These are phyloP conservation scores for Denticeps clupeoides DNA, from an alignment of 2,797 vertebrate species.

Conservation along the genomic window DNA sequence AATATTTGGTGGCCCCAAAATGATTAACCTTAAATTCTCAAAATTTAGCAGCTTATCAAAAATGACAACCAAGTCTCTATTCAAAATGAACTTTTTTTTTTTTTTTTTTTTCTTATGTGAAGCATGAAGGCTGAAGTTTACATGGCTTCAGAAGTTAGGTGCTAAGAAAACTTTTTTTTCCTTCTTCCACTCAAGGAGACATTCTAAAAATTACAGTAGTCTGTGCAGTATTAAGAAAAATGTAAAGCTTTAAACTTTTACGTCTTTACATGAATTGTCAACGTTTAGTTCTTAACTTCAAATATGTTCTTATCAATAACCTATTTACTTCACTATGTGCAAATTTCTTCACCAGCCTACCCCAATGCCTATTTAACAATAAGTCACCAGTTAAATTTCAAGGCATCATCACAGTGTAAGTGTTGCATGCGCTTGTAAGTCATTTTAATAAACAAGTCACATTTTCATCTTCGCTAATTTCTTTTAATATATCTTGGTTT, in stretches of 20 bases:
- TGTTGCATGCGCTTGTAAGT: constrained; percentile 35
- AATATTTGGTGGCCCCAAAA: constrained; percentile 99
- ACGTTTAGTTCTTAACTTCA: too few species aligned
- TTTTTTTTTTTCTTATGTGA: too few species aligned
- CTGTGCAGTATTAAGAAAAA: constrained; percentile 60
- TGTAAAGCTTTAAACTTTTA: constrained; percentile 60
- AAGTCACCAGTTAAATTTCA: constrained; percentile 42
- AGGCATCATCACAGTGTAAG: constrained; percentile 44
- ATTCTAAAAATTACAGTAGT: constrained; percentile 44
- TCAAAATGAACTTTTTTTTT: constrained; percentile 80
- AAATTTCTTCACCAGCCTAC: too few species aligned
- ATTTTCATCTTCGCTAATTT: constrained; percentile 44
- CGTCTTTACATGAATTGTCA: neutral
- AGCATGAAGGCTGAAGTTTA: constrained; percentile 67
- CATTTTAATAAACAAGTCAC: constrained; percentile 10
- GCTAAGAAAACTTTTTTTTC: constrained; percentile 34
- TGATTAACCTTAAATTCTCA: constrained; percentile 56
- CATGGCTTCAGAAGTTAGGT: constrained; percentile 66
- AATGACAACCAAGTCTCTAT: constrained; percentile 79
- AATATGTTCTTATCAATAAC: too few species aligned
- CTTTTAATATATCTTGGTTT: neutral
- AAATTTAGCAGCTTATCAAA: constrained; percentile 93
- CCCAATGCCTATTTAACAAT: constrained; percentile 28
- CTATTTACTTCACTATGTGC: constrained; percentile 18
- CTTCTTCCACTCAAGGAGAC: constrained; percentile 3